Conservation (phyloP, 2,797 vertebrate genomes). For the Acanthurus lineatus region DNA sequence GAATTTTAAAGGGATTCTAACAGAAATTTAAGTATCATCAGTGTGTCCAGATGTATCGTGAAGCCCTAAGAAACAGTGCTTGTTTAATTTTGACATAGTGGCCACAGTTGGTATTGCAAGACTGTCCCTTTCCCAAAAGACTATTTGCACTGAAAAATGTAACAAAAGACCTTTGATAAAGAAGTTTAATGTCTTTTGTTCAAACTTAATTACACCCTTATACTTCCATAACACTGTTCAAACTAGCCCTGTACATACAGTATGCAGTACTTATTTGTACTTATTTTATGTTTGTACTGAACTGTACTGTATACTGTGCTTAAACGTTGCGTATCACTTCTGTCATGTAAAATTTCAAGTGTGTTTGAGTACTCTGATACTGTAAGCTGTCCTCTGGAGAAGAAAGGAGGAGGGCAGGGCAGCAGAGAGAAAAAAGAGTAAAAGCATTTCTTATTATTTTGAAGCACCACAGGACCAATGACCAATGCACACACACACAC, state of each 20-base stretch:
- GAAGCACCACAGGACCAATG: slow-evolving; percentile 31
- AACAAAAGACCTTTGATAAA: background rate
- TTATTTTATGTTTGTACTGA: no score
- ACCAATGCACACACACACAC: slow-evolving; percentile 19
- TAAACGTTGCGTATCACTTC: no score
- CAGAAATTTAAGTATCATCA: background rate
- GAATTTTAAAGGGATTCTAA: background rate
- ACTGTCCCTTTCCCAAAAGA: background rate
- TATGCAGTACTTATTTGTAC: no score
- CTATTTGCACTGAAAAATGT: background rate
- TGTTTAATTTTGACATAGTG: background rate
- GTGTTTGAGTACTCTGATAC: slow-evolving; percentile 10
- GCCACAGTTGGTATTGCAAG: background rate
- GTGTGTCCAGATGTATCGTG: background rate
- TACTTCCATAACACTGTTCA: no score
- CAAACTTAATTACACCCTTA: no score
- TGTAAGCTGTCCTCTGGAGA: slow-evolving; percentile 17
- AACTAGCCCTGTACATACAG: no score
- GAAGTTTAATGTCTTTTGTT: no score
- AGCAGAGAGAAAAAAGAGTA: slow-evolving; percentile 3
- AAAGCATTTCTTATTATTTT: slow-evolving; percentile 53
- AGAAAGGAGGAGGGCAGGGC: background rate
- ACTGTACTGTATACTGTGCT: no score
- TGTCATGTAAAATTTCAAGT: background rate
- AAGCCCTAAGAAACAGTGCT: background rate